Percentiles rank a stretch among this genome's conserved stretches.
phyloP scores from a whole-genome alignment of 2,888 invertebrate species.

The Aphrophora alni region DNA sequence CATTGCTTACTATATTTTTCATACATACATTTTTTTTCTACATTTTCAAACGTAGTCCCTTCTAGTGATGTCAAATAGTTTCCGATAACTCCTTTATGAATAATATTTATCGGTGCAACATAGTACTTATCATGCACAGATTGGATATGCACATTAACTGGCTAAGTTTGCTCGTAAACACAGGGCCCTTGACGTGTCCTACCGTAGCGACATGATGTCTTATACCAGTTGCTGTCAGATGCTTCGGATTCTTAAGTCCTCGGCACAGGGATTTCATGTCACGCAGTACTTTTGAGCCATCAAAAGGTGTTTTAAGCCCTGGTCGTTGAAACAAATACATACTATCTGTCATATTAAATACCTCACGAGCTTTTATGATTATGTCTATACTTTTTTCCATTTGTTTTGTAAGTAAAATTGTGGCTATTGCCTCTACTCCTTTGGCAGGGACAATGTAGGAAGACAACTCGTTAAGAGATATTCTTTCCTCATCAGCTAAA shows the following conservation, averaged over 20 bases:
- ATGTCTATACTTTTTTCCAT: slow-evolving; percentile 10
- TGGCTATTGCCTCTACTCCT: slow-evolving; percentile 11
- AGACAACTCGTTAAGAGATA: background rate
- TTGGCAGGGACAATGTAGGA: slow-evolving; percentile 13
- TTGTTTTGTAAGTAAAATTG: background rate
- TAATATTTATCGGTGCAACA: too few species aligned
- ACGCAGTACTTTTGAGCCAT: slow-evolving; percentile 7
- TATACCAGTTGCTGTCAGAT: background rate
- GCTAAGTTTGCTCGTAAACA: slow-evolving; percentile 7
- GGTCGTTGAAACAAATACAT: slow-evolving; percentile 11
- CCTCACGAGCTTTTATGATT: background rate
- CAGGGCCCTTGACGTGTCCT: slow-evolving; percentile 6
- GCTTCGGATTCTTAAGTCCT: slow-evolving; percentile 4
- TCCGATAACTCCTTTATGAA: too few species aligned
- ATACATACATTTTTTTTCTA: too few species aligned
- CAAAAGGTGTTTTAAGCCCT: background rate
- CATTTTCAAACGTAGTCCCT: too few species aligned
- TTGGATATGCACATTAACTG: slow-evolving; percentile 15
- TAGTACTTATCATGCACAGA: too few species aligned
- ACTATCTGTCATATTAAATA: background rate
- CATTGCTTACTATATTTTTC: too few species aligned
- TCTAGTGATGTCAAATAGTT: too few species aligned
- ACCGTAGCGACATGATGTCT: slow-evolving; percentile 13
- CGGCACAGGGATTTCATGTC: background rate
- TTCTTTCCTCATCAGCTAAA: slow-evolving; percentile 11